Base-by-base conservation (phyloP, 2,888 invertebrate genomes). In the Aleiodes alternator region DNA sequence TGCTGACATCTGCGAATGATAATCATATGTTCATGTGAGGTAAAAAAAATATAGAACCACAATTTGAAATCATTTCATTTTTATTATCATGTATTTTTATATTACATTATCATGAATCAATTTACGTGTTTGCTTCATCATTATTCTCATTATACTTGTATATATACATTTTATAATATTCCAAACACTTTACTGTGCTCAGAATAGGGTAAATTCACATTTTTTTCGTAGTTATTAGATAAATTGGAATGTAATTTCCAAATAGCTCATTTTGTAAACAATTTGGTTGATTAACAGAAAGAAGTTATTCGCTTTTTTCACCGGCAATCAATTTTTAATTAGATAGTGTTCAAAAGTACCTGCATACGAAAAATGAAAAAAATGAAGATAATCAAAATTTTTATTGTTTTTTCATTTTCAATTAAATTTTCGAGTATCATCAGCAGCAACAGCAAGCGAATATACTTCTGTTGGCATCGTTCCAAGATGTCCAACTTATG, bases 401-500 rank as follows among this genome's bases (percentile, higher is more conserved):
- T 51, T 23, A 8, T 29, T 68, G 1, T 34, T 34, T n/a, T 59
- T 61, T 61, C 14, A 31, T 68, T n/a, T 31, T 68, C 29, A 3
- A 50, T 7, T 51, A 12, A 59, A 59, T 71, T 71, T 71, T 23
- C 7, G 23, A 43, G 75, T 66, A 50, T 71, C 69, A 66, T 68
- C 69, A 69, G 48, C 9, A 8, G 59, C 73, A 55, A 72, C 23
- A 23, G 23, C 23, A 23, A 23, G 23, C 23, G 23, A 23, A 23
- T 23, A 70, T 75, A 72, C 29, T 11, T 74, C 76, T 71, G 75
- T 79, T 81, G 80, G 82, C 82, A 87, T 86, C 87, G 82, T 85
- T 87, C 85, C 87, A 84, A 86, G 86, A 87, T 83, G 80, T 77
- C 81, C 76, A 80, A 76, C 79, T 78, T 76, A 57, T 29, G 69